Evolutionary conservation across 2,797 vertebrate genomes (phyloP).

Genomic region (Diplodus sargus): DNA sequence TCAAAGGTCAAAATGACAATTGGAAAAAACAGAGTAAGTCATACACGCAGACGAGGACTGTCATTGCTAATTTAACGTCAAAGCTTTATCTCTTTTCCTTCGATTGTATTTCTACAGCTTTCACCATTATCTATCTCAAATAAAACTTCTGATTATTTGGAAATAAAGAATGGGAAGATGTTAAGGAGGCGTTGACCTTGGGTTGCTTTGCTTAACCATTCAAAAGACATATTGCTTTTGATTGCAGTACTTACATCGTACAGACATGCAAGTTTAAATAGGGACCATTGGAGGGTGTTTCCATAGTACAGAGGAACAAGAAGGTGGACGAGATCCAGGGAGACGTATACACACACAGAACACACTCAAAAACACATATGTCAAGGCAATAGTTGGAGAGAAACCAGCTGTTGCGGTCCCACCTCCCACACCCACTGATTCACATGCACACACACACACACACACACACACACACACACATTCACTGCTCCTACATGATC

Average conservation of each 20-base stretch:
- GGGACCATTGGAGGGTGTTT: slow-evolving; percentile 5
- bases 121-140: neutral
- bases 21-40: neutral
- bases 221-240: neutral
- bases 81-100: neutral
- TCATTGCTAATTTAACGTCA: too few relatives aligned
- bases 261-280: slow-evolving; percentile 1
- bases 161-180: neutral
- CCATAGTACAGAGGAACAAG: slow-evolving; percentile 2
- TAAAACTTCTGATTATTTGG: neutral
- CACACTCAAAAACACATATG: slow-evolving; percentile 27
- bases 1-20: neutral
- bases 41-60: neutral
- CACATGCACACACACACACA: slow-evolving; percentile 1
- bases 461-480: slow-evolving; percentile 2
- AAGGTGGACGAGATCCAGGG: slow-evolving; percentile 19
- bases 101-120: neutral
- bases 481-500: neutral
- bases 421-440: slow-evolving; percentile 26
- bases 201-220: neutral
- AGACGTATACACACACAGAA: neutral
- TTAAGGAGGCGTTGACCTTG: neutral
- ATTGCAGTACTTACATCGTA: slow-evolving; percentile 15
- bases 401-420: slow-evolving; percentile 63
- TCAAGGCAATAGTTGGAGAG: slow-evolving; percentile 36